Evolutionary conservation across 2,113 vertebrate genomes (phyloP).

Genomic region (Capricornis sumatraensis): DNA sequence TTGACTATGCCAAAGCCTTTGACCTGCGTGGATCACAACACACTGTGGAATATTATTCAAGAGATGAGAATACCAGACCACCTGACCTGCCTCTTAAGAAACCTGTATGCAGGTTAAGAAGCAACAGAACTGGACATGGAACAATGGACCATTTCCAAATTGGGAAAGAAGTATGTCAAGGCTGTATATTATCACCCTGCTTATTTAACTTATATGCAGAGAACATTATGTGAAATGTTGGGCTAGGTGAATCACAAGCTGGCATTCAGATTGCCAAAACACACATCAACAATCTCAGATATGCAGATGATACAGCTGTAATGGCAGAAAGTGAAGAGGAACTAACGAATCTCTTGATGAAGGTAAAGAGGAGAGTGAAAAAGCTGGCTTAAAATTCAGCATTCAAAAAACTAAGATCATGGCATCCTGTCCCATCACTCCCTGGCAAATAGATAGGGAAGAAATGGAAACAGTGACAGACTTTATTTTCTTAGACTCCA

Average conservation of each 20-base stretch:
- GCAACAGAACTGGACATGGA: no score
- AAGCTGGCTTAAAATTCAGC: no score
- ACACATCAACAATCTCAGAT: not conserved
- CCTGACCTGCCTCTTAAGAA: no score
- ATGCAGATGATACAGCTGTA: not conserved
- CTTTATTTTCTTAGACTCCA: not conserved
- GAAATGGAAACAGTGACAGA: not conserved
- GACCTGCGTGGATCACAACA: not conserved
- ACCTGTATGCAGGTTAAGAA: no score
- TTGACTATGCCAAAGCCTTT: not conserved
- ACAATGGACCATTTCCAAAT: no score
- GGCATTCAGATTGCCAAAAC: not conserved
- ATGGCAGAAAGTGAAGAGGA: not conserved
- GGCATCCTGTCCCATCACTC: not conserved
- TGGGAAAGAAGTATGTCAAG: no score
- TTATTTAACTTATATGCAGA: no score
- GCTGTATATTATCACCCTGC: no score
- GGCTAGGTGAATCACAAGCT: not conserved
- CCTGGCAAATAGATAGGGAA: not conserved
- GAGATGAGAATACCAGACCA: no score
- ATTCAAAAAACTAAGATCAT: not conserved
- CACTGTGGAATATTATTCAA: not conserved
- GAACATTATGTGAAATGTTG: no score
- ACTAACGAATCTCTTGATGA: no score
- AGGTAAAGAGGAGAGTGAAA: no score